phyloP scores from a whole-genome alignment of 2,888 invertebrate species.

The Melinopterus prodromus region DNA sequence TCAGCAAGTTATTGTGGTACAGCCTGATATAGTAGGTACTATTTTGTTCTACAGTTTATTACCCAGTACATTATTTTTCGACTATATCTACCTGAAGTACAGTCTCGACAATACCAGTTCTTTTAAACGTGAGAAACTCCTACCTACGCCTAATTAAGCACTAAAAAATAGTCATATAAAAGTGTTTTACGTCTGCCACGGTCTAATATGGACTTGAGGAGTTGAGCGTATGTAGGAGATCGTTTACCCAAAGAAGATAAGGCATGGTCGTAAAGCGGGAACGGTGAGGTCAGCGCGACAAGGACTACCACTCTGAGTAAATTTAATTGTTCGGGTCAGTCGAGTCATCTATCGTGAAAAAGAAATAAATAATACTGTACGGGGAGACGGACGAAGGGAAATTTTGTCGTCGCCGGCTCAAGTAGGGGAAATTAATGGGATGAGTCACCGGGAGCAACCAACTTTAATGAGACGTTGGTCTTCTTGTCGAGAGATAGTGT shows the following conservation, averaged over 20 bases:
- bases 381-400: constrained; percentile 6
- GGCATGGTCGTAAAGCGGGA: not conserved
- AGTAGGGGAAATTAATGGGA: not conserved
- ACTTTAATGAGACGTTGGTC: not conserved
- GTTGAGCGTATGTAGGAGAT: not conserved
- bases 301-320: constrained; percentile 16
- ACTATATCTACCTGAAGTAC: not conserved
- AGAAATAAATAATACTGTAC: not conserved
- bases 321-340: constrained; percentile 18
- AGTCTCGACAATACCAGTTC: not conserved
- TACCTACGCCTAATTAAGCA: not conserved
- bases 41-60: too few species aligned
- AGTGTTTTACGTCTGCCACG: not conserved
- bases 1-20: too few species aligned
- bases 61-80: too few species aligned
- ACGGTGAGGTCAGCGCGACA: constrained; percentile 14
- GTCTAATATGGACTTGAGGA: not conserved
- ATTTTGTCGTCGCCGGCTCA: not conserved
- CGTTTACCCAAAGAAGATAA: not conserved
- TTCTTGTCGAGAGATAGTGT: not conserved
- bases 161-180: not conserved
- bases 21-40: too few species aligned
- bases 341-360: not conserved
- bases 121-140: not conserved
- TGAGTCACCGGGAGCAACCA: not conserved